Base-by-base conservation (phyloP, 2,113 vertebrate species). In the Nannobrachium achirus region DNA sequence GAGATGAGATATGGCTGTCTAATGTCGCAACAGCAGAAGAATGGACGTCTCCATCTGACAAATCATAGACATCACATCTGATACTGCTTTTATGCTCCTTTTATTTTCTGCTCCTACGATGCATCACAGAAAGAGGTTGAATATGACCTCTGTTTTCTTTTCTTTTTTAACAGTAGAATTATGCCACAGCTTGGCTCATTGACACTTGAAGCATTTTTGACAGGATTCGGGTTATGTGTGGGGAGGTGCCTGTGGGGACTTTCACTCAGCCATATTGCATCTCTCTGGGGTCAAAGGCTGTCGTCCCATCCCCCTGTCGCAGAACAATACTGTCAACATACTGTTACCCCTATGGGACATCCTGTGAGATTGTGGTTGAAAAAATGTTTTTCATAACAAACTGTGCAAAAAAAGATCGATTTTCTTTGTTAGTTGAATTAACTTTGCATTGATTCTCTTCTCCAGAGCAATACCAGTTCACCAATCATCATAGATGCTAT, bases 1-100 rank as follows among this genome's bases (percentile, higher is more conserved):
- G 76, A 81, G 61, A 89, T 89, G 89, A 91, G 88, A 91, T 81
- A 73, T 41, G 66, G 41, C 51, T 38, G 51, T 42, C 38, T 70
- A 41, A n/a, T 63, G 63, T 62, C 73, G 56, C 33, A 14, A 44
- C 59, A 56, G 38, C 55, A 25, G 51, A n/a, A 73, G 56, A 66
- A 15, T 16, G 56, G 18, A 51, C 64, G 7, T 7, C 41, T 38
- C n/a, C 7, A 68, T 48, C 7, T 13, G 45, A 48, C 45, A 49
- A 20, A 38, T 38, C 7, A 20, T 15, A 58, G 18, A 59, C 1
- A 18, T 56, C 25, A 38, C 20, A 40, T 19, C 10, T 51, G 10
- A 16, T 64, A 25, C 11, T 33, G 25, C 10, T 7, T 10, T 5
- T 53, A 46, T 14, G 16, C 10, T 44, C 0, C 20, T 41, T 57